Evolutionary conservation across 2,888 invertebrate species (phyloP).

Genomic region (Dusona sp.): DNA sequence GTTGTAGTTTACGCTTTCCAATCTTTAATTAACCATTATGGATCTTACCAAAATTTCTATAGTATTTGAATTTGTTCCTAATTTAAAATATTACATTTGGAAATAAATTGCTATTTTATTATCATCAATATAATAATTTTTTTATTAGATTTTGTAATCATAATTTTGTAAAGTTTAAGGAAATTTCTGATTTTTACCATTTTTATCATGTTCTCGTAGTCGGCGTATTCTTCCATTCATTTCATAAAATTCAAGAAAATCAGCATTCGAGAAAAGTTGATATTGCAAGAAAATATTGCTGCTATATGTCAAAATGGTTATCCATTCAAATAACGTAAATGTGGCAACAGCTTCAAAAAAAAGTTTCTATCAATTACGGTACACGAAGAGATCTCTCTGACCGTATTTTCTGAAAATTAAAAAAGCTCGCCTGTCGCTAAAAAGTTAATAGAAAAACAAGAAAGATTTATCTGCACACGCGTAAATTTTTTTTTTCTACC

Average conservation of each 20-base stretch:
- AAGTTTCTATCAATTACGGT: not conserved
- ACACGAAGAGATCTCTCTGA: not conserved
- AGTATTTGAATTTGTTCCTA: not conserved
- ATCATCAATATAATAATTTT: not conserved
- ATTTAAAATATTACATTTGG: not conserved
- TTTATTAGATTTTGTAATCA: not conserved
- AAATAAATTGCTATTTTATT: not conserved
- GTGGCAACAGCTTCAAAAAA: not conserved
- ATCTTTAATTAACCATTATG: slow-evolving; percentile 7
- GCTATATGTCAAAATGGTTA: not conserved
- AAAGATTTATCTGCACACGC: slow-evolving; percentile 5
- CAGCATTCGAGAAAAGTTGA: too few relatives aligned
- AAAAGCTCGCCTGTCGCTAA: slow-evolving; percentile 23
- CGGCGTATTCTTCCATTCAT: too few relatives aligned
- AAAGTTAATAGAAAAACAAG: slow-evolving; percentile 33
- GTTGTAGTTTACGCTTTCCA: slow-evolving; percentile 7
- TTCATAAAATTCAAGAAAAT: too few relatives aligned
- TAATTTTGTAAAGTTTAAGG: too few relatives aligned
- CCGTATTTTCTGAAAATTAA: slow-evolving; percentile 29
- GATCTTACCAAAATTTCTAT: not conserved
- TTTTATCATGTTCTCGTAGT: too few relatives aligned
- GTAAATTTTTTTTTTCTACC: slow-evolving; percentile 20
- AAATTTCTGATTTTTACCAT: too few relatives aligned
- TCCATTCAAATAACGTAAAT: not conserved
- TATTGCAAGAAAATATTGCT: not conserved